Evolutionary conservation across 2,888 invertebrate genomes (phyloP).

Genomic region (Nephrotoma flavescens): DNA sequence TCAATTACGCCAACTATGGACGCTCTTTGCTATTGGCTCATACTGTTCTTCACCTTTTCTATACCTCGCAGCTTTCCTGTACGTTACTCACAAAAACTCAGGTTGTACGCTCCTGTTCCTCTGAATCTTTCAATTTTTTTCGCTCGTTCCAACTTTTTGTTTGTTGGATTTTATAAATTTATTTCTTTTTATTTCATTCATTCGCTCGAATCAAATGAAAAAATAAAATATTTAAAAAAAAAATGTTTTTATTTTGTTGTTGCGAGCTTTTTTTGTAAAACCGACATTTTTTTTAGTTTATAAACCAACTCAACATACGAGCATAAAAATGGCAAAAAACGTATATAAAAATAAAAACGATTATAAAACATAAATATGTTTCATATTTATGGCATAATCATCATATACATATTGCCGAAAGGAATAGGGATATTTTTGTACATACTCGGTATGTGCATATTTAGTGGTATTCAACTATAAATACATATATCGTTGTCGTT

Average conservation of each 20-base stretch:
- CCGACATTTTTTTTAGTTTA: not conserved
- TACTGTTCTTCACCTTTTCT: too few relatives aligned
- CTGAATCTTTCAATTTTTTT: not conserved
- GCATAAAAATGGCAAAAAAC: not conserved
- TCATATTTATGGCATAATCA: not conserved
- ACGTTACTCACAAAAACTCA: too few relatives aligned
- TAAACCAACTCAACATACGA: not conserved
- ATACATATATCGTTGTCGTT: not conserved
- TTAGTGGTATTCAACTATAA: not conserved
- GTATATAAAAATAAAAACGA: not conserved
- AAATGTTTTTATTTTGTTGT: not conserved
- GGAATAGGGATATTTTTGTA: not conserved
- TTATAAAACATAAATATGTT: not conserved
- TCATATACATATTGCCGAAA: not conserved
- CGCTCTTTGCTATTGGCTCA: too few relatives aligned
- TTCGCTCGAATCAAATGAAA: not conserved
- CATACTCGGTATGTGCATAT: not conserved
- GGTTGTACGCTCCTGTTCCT: not conserved
- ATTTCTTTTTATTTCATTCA: not conserved
- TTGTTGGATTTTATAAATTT: not conserved
- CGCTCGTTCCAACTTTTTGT: not conserved
- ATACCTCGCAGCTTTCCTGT: too few relatives aligned
- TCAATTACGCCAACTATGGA: too few relatives aligned
- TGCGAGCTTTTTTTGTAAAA: not conserved
- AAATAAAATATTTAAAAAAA: not conserved